Evolutionary conservation across 1,140 invertebrate genomes (phyloP).

Genomic region (Nymphalis io): DNA sequence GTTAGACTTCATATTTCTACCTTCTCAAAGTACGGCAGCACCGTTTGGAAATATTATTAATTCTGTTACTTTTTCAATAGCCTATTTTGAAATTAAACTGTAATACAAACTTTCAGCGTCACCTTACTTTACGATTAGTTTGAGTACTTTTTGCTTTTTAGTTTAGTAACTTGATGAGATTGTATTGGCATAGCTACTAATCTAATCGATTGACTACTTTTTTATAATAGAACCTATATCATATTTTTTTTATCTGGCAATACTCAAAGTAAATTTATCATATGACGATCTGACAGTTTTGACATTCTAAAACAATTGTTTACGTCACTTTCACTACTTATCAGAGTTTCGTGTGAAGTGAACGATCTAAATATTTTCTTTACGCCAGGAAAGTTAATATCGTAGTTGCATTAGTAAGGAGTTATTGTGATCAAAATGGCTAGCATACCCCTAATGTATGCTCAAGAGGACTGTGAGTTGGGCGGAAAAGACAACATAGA

Average conservation of each 20-base stretch:
- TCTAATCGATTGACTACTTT: too few species aligned
- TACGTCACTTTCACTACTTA: constrained; percentile 32
- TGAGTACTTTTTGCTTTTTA: too few species aligned
- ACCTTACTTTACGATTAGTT: too few species aligned
- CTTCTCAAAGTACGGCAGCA: too few species aligned
- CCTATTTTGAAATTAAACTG: too few species aligned
- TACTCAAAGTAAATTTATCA: neutral
- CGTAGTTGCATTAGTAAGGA: constrained; percentile 9
- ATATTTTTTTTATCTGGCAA: neutral
- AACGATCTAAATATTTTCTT: constrained; percentile 6
- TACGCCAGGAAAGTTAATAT: neutral
- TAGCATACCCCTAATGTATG: constrained; percentile 80
- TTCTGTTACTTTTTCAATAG: too few species aligned
- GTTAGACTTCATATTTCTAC: too few species aligned
- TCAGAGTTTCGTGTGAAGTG: neutral
- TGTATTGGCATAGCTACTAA: too few species aligned
- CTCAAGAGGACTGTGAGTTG: constrained; percentile 82
- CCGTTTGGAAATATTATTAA: too few species aligned
- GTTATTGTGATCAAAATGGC: constrained; percentile 53
- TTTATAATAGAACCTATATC: too few species aligned
- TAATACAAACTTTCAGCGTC: too few species aligned
- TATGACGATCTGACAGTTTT: constrained; percentile 3
- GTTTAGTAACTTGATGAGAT: too few species aligned
- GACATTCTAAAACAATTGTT: constrained; percentile 11
- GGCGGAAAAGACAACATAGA: constrained; percentile 82